Base-by-base conservation (phyloP, 2,888 invertebrate genomes). In the Steinernema scapterisci region DNA sequence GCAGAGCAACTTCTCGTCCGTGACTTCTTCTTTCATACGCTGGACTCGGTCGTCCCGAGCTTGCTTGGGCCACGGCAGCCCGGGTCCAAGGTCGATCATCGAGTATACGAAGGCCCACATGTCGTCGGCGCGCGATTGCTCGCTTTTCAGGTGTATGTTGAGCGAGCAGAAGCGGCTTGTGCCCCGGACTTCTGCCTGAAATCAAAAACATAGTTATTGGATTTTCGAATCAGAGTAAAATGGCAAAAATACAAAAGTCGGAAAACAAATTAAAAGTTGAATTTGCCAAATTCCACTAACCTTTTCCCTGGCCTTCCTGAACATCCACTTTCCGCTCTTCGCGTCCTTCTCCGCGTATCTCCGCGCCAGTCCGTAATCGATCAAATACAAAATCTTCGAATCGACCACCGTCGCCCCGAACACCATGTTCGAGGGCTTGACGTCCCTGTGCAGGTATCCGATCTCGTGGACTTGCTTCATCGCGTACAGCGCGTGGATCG, bases 401-500 rank as follows among this genome's bases (percentile, higher is more conserved):
- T 63, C 63, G 7, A 27, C 27, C 5, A 63, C 19, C 7, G 63
- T 63, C 63, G 63, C 27, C 16, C 63, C 63, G 63, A 63, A 63
- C 2, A 63, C 63, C 63, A 63, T 63, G 16, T 63, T 63, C 1
- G 63, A 63, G 16, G 63, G 63, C 38, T 63, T 63, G 1, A 63
- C 63, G 25, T 63, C 63, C 2, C 63, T 25, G 63, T 63, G 63
- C 9, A 63, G 25, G 25, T 31, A 63, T 5, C 63, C 63, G 11
- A 63, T 38, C 63, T 63, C 63, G 31, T 63, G 63, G 27, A 63
- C 63, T 13, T 63, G 63, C 63, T 63, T 63, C 27, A 63, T 63
- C 16, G 63, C 63, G 31, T 31, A 63, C 2, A 63, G 63, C 27
- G 63, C 63, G 19, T 63, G 63, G 19, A 63, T 31, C 1, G 63